phyloP scores from a whole-genome alignment of 2,113 vertebrate species.

The Spilogale gracilis region DNA sequence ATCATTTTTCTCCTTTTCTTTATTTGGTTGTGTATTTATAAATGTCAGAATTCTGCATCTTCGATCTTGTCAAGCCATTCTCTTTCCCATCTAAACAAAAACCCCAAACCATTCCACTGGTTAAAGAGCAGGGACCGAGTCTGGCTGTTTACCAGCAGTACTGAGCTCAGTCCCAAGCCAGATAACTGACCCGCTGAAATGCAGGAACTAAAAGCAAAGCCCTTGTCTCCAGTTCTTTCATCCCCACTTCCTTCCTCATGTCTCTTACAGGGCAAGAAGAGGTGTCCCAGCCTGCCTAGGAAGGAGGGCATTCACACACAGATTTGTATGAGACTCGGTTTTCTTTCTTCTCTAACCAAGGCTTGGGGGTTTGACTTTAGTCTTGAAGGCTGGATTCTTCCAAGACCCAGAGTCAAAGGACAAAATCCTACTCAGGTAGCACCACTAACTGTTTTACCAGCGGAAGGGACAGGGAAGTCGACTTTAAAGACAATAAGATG shows the following conservation, averaged over 20 bases:
- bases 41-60: background rate
- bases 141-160: rapidly evolving
- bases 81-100: slow-evolving; percentile 35
- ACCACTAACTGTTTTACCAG: background rate
- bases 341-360: background rate
- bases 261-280: background rate
- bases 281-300: rapidly evolving
- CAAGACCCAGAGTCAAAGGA: background rate
- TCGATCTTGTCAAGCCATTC: background rate
- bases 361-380: background rate
- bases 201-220: background rate
- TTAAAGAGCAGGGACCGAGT: background rate
- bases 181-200: too few species aligned
- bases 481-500: background rate
- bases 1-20: background rate
- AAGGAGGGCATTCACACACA: background rate
- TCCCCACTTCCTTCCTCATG: background rate
- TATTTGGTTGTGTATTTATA: background rate
- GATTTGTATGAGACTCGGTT: too few species aligned
- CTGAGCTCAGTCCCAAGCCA: background rate
- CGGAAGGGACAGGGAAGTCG: background rate
- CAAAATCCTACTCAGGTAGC: background rate
- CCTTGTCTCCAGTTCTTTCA: background rate
- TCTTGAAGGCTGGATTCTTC: slow-evolving; percentile 7
- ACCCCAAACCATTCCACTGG: background rate